Base-by-base conservation (phyloP, 2,113 vertebrate genomes). In the Ornithorhynchus anatinus region DNA sequence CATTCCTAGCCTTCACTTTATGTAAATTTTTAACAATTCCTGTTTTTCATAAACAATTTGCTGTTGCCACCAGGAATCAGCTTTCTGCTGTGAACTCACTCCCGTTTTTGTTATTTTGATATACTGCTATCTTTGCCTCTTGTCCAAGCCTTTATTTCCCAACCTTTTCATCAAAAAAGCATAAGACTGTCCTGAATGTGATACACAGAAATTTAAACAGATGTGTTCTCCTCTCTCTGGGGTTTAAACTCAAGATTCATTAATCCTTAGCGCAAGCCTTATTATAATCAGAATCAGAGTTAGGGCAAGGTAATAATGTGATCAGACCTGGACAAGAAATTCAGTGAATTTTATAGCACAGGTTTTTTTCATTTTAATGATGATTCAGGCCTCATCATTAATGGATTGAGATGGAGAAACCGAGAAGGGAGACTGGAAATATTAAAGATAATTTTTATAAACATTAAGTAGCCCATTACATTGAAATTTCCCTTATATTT, bases 401-500 rank as follows among this genome's bases (percentile, higher is more conserved):
- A 64, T 66, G 0, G 11, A 16, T n/a, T n/a, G n/a, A n/a, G n/a
- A n/a, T n/a, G n/a, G n/a, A 62, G 29, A 62, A 59, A 11, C 35
- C 51, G 64, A 80, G 74, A 72, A 1, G 0, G 79, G 23, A 61
- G 12, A 70, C 23, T 86, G 66, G 80, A 90, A 84, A 77, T 29
- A 11, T 20, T 3, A 77, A 1, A 44, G 32, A 54, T 63, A 57
- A 54, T 72, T 72, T 77, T 61, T 57, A 69, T 72, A 56, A 75
- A 33, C 74, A 51, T 16, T 35, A 45, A 79, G 63, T 29, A 71
- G 32, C 48, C 48, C n/a, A 72, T 58, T 69, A 5, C 42, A 64
- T 60, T 86, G 40, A 59, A 42, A 75, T 85, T 88, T 86, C 47
- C 39, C 35, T 84, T 80, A 74, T 2, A 0, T n/a, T n/a, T n/a